Conservation (phyloP, 2,113 vertebrate species). For the Ardeotis arabs region DNA sequence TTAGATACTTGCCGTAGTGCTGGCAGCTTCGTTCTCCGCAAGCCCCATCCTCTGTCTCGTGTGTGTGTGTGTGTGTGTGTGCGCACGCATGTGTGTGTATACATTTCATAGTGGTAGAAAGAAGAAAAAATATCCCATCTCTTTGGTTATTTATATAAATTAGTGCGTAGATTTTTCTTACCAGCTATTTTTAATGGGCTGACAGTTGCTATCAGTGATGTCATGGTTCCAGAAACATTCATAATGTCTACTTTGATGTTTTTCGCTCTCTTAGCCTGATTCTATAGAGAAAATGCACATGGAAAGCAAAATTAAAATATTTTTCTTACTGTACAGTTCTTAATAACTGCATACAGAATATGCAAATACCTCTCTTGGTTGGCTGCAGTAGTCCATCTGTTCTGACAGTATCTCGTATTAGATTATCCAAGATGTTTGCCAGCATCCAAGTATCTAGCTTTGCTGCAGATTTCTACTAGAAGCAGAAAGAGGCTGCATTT, state of each 20-base stretch:
- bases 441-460: neutral
- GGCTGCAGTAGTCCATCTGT: conserved; percentile 30
- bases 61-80: neutral
- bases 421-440: conserved; percentile 37
- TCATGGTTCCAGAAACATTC: neutral
- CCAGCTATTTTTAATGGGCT: neutral
- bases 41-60: neutral
- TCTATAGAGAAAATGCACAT: neutral
- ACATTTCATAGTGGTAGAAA: neutral
- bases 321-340: neutral
- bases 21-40: neutral
- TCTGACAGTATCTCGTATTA: conserved; percentile 17
- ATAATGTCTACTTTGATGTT: neutral
- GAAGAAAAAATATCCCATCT: neutral
- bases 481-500: conserved; percentile 18
- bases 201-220: neutral
- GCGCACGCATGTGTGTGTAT: neutral
- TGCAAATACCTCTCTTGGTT: conserved; percentile 14
- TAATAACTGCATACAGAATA: conserved; percentile 1
- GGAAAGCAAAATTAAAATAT: neutral
- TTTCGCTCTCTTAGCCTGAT: neutral
- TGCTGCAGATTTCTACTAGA: neutral
- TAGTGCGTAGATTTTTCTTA: neutral
- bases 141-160: neutral
- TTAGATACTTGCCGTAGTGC: neutral